Base-by-base conservation (phyloP, 2,888 invertebrate species). In the Molanna angustata region DNA sequence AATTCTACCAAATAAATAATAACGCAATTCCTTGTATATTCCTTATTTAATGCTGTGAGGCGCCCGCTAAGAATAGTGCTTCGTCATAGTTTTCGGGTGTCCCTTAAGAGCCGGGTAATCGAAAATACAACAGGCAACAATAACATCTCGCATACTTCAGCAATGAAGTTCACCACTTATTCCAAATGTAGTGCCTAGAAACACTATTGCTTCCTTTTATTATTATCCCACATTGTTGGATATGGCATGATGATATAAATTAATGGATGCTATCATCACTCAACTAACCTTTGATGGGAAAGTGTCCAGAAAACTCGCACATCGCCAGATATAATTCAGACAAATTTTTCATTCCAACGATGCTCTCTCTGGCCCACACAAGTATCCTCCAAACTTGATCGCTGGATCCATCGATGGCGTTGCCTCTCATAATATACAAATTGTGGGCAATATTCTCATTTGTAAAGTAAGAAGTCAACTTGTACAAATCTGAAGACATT, bases 291-390 rank as follows among this genome's bases (percentile, higher is more conserved):
- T 80, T 85, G 2, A 89, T 71, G 0, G 85, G 79, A 50, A 91
- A 73, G 71, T 86, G 90, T 3, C 92, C 91, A 63, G 84, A 84
- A 0, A 90, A 66, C 67, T 92, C 92, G 61, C 84, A 84, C 20
- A 83, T 79, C n/a, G 88, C 92, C 9, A 88, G 78, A 72, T 85
- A 82, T 52, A 87, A 82, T 1, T 71, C 73, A 1, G 64, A 65
- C 13, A 79, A 65, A 51, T 80, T 73, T 65, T 88, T 89, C 1
- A 72, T 66, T 0, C 81, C 80, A 27, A 66, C 69, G 39, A 71
- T 74, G 20, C 79, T 73, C 56, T 74, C 78, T 50, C 89, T 76
- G 0, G 83, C 83, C 79, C 83, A 90, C n/a, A 89, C 66, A 57
- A 83, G 79, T 2, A 87, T 66, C 47, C 84, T 73, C 9, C 84